Base-by-base conservation (phyloP, 2,113 vertebrate genomes). In the Engraulis encrasicolus region DNA sequence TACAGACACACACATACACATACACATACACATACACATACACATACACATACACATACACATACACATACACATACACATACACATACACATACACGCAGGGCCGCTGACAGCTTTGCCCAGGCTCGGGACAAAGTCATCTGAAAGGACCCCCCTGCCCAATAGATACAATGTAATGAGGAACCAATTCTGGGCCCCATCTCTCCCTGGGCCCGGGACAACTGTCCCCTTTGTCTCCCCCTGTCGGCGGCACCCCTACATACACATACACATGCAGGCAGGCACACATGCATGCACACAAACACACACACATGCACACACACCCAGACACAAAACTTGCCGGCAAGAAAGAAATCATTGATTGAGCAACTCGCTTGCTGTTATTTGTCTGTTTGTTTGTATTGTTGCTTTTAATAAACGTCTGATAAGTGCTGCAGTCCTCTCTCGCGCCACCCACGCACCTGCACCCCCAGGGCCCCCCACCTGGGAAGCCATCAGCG, bases 401-500 rank as follows among this genome's bases (percentile, higher is more conserved):
- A 3, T 31, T 71, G 61, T 31, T 71, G 23, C 15, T 31, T 31
- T 34, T 71, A 71, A 27, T 31, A 71, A 27, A 71, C 27, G 34
- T 31, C 20, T 58, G 52, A 58, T 20, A 58, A 58, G 52, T 20
- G 6, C 18, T 19, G 52, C n/a, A 6, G 52, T 19, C 52, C n/a
- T 34, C 12, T 31, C 61, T 27, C 66, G 20, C n/a, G n/a, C n/a
- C n/a, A n/a, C n/a, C n/a, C n/a, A n/a, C n/a, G n/a, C n/a, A n/a
- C n/a, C n/a, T n/a, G n/a, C n/a, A n/a, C n/a, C n/a, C 81, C 83
- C 79, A 66, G 81, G 86, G 86, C 9, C 27, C 66, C 27, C 27
- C 66, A 74, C 66, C 27, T 74, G 66, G 27, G 66, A 34, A 23
- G 12, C 66, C 80, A 88, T 88, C 82, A 78, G 31, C 61, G 48